Evolutionary conservation across 2,888 invertebrate species (phyloP).

Genomic region (Liodrosophila aerea): DNA sequence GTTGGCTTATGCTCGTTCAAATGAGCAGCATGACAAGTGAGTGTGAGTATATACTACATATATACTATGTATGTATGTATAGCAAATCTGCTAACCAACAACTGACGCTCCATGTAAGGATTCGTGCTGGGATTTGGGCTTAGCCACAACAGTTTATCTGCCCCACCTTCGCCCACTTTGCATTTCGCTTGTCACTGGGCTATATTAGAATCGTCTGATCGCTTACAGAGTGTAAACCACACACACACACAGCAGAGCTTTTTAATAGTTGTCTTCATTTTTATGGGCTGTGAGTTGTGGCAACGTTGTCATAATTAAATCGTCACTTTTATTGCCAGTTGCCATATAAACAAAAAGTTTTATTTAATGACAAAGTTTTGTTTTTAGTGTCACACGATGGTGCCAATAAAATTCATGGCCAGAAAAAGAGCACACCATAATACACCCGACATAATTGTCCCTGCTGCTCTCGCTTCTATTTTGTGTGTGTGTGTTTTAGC

Average conservation of each 20-base stretch:
- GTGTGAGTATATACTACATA: conserved; percentile 10
- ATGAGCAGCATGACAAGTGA: conserved; percentile 45
- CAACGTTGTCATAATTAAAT: conserved; percentile 65
- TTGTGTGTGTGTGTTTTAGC: conserved; percentile 50
- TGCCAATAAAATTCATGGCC: conserved; percentile 54
- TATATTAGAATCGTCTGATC: conserved; percentile 71
- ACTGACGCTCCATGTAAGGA: conserved; percentile 17
- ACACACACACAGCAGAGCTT: conserved; percentile 36
- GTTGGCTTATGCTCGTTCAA: conserved; percentile 54
- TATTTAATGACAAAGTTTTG: conserved; percentile 54
- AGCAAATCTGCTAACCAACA: conserved; percentile 39
- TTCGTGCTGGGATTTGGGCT: conserved; percentile 34
- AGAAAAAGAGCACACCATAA: conserved; percentile 19
- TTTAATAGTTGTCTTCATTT: conserved; percentile 50
- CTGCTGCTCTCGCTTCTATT: conserved; percentile 11
- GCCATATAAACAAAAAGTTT: conserved; percentile 51
- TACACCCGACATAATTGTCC: neutral
- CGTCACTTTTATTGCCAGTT: conserved; percentile 63
- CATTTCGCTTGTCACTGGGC: conserved; percentile 62
- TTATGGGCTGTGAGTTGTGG: conserved; percentile 28
- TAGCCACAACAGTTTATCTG: neutral
- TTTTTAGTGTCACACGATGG: conserved; percentile 31
- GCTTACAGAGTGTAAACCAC: conserved; percentile 62
- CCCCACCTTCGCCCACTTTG: neutral
- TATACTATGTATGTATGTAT: conserved; percentile 8